A percentile compares a stretch with the other conserved stretches of the same genome.
phyloP scores from a whole-genome alignment of 2,113 vertebrate species.

The Progne subis region DNA sequence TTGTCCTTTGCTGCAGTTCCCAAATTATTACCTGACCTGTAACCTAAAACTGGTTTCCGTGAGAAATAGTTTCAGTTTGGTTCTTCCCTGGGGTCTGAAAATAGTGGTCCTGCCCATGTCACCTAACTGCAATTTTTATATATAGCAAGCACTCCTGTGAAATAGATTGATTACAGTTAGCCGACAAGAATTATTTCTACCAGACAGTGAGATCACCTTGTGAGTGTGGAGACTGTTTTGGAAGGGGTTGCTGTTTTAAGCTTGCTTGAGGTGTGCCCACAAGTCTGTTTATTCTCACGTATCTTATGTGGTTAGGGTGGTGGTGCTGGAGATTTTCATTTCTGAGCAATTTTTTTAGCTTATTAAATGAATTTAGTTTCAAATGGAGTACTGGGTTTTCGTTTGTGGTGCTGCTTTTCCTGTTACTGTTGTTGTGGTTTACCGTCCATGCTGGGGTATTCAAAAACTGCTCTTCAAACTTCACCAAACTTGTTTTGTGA shows the following conservation, averaged over 20 bases:
- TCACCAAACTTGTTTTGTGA: constrained; percentile 22
- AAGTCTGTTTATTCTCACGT: constrained; percentile 52
- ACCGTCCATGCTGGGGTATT: constrained; percentile 53
- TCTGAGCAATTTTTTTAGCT: constrained; percentile 65
- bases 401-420: constrained; percentile 73
- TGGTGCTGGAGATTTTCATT: constrained; percentile 52
- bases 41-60: neutral
- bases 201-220: constrained; percentile 45
- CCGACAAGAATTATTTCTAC: constrained; percentile 6
- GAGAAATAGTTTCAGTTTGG: constrained; percentile 28
- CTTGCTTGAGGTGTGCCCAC: constrained; percentile 34
- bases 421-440: constrained; percentile 74
- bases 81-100: neutral
- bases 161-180: constrained; percentile 36
- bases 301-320: constrained; percentile 49
- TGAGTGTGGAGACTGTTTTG: constrained; percentile 2
- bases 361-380: constrained; percentile 57
- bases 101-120: neutral
- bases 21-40: neutral
- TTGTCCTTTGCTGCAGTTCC: neutral
- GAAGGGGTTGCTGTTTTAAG: constrained; percentile 12
- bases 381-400: constrained; percentile 59
- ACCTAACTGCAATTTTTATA: neutral
- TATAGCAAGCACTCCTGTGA: constrained; percentile 4
- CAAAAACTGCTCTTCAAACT: constrained; percentile 49